Base-by-base conservation (phyloP, 2,113 vertebrate species). In the Anolis carolinensis region DNA sequence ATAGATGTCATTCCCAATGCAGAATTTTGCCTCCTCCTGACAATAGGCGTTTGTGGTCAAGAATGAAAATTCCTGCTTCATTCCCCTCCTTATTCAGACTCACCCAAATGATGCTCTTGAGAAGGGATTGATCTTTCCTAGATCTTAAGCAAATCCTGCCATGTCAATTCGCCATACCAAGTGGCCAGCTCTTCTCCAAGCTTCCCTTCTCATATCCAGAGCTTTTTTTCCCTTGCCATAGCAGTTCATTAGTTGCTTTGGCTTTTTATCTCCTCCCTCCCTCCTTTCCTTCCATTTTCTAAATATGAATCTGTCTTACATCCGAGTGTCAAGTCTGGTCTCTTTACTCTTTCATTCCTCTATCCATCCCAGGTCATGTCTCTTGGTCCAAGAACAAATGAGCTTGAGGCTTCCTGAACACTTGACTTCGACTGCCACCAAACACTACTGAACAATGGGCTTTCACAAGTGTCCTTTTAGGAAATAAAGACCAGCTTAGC, bases 351-450 rank as follows among this genome's bases (percentile, higher is more conserved):
- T 83, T 85, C 48, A 70, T 59, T 85, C 63, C 14, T 67, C 63
- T 25, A 23, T 67, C 63, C 75, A 55, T 78, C 63, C n/a, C 44
- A 55, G 48, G 63, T 71, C 16, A 50, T 59, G 23, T 70, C 32
- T 39, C 65, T 71, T 55, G 23, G 23, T 65, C 6, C 70, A 25
- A 67, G n/a, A 52, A 59, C 5, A 59, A 21, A 27, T 27, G 32
- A 79, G 32, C 14, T 62, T 30, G 34, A 59, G 79, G 81, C 72
- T 65, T 74, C 71, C 72, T 79, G 65, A 32, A 68, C 83, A 79
- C 48, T 55, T 52, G 44, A 48, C 32, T 48, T 70, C 27, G 30
- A 5, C 48, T 55, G 14, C 44, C 36, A 9, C 18, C 6, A 65
- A 50, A 52, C 44, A 18, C 16, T 34, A 63, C 36, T 34, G 50